Percentiles rank a stretch among this genome's conserved stretches.
phyloP scores from a whole-genome alignment of 2,797 vertebrate species.

The Rhinella marina region DNA sequence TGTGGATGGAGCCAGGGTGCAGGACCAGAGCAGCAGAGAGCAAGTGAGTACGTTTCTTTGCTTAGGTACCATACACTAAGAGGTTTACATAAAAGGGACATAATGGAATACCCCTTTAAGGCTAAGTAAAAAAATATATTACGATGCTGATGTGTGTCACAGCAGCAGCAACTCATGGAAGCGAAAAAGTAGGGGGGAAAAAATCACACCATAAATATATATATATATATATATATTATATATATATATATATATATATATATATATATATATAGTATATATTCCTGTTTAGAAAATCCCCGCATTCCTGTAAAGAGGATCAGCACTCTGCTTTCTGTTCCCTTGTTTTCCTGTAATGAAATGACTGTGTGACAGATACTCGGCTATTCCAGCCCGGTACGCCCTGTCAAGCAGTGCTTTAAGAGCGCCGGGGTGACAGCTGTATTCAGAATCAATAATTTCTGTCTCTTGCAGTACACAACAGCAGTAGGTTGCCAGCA shows the following conservation, averaged over 20 bases:
- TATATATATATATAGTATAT: background rate
- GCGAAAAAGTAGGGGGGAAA: too few species aligned
- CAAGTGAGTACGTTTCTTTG: too few species aligned
- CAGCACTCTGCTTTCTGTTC: background rate
- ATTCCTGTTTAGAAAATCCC: background rate
- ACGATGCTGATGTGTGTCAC: too few species aligned
- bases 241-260: background rate
- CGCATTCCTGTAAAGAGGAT: background rate
- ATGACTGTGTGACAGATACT: slow-evolving; percentile 16
- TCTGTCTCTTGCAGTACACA: background rate
- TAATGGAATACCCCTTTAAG: too few species aligned
- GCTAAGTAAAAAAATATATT: too few species aligned
- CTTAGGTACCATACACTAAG: too few species aligned
- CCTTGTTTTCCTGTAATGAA: slow-evolving; percentile 7
- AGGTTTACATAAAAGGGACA: too few species aligned
- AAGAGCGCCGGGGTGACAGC: slow-evolving; percentile 14
- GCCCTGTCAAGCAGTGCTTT: background rate
- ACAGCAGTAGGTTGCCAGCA: slow-evolving; percentile 1
- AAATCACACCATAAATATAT: too few species aligned
- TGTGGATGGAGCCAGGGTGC: too few species aligned
- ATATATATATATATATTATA: background rate
- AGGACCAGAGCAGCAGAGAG: too few species aligned
- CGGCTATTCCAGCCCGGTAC: slow-evolving; percentile 5
- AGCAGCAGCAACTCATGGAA: too few species aligned
- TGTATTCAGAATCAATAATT: slow-evolving; percentile 17